Base-by-base conservation (phyloP, 2,888 invertebrate species). In the Pherbina coryleti region DNA sequence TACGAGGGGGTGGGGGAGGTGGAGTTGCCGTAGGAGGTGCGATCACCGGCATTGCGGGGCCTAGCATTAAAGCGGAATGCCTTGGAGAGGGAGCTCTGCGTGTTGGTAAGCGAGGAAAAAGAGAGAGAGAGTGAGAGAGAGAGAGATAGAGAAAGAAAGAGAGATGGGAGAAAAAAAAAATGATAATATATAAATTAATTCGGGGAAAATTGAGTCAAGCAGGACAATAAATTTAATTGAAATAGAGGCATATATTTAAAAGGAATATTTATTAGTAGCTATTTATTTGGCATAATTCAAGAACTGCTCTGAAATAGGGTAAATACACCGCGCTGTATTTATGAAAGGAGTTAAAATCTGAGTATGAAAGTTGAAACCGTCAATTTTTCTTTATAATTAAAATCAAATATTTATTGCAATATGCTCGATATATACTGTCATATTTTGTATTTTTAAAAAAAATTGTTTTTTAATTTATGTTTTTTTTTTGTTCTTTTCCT, bases 1-100 rank as follows among this genome's bases (percentile, higher is more conserved):
- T 89, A 90, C 84, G 90, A 90, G 84, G 90, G 90, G 82, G 90
- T 90, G 84, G 90, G 90, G 83, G 90, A 90, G 85, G 89, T 90
- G 85, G 90, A 89, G 85, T 88, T 89, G 80, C 89, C 89, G 78
- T 88, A 86, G 84, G 89, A 87, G 82, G 85, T 82, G 82, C 88
- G 89, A 81, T 90, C 89, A 78, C 89, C 88, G 77, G 80, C 82
- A 79, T 80, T 80, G 81, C 87, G 84, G 82, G 86, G 83, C 85
- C 88, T 89, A 82, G 86, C 82, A 85, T 90, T 89, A 80, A 90
- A 90, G 78, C 89, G 89, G 85, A 90, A 89, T 84, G 90, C 89
- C 85, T 90, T 90, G 84, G 90, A 89, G 81, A 90, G 85, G 84
- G 90, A 90, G 80, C 89, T 89, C 89, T 90, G 81, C 14, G 53